A percentile compares a stretch with the other conserved stretches of the same genome.
phyloP scores from a whole-genome alignment of 2,797 vertebrate genomes.

The Numenius phaeopus region DNA sequence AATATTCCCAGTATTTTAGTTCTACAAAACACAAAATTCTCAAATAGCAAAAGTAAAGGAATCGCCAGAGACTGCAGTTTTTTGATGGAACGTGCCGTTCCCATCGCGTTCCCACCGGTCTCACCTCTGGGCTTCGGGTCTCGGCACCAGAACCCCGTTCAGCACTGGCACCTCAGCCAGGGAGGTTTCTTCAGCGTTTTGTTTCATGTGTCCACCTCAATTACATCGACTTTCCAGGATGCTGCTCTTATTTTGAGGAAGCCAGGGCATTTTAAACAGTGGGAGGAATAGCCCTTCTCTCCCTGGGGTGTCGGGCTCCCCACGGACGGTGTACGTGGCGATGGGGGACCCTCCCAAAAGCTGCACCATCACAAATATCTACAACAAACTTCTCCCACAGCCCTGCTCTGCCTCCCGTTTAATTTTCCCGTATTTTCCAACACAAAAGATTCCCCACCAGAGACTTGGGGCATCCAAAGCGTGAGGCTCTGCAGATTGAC shows the following conservation, averaged over 20 bases:
- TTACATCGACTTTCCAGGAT: accelerated
- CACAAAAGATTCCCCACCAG: not conserved
- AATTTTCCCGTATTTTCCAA: not conserved
- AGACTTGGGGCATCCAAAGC: not conserved
- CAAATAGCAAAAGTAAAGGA: not conserved
- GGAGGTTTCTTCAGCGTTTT: not conserved
- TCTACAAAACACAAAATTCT: not conserved
- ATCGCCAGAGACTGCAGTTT: accelerated
- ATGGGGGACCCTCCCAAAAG: not conserved
- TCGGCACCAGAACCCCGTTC: not conserved
- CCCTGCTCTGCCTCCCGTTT: not conserved
- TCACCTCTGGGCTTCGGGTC: not conserved
- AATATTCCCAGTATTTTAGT: not conserved
- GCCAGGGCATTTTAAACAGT: accelerated
- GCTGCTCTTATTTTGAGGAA: not conserved
- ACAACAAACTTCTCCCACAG: not conserved
- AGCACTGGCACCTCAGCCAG: not conserved
- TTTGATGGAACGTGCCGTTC: accelerated
- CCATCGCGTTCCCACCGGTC: accelerated
- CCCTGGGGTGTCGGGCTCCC: not conserved
- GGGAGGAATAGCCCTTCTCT: not conserved
- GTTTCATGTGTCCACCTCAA: not conserved
- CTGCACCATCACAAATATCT: not conserved
- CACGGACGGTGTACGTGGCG: accelerated
- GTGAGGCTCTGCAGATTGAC: not conserved